Evolutionary conservation across 2,888 invertebrate species (phyloP), one percentile per base, ranked within the genome.

Genomic region (Drosophila picticornis): DNA sequence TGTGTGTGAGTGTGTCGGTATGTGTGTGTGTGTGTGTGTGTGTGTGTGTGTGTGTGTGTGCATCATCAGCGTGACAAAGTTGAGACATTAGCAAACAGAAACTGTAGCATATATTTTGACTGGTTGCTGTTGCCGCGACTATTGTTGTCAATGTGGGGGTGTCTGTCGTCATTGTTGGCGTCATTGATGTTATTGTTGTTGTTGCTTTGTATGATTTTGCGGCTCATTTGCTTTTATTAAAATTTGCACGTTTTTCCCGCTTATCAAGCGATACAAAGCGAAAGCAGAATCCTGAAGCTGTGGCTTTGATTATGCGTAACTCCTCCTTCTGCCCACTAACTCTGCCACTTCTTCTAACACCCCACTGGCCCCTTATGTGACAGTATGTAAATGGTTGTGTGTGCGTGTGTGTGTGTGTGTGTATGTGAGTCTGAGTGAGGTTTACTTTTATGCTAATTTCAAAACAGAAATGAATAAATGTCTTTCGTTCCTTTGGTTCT

Each of bases 211-310:
- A 87, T 88, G 89, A 88, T 85, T 85, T 85, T 86, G 80, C 82
- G 89, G 84, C 89, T 88, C 85, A 85, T 88, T 85, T 85, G 89
- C 66, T 85, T 85, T 85, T 85, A 85, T 87, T 84, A 84, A 85
- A 85, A 88, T 88, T 84, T 84, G 77, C 89, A 85, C 84, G 89
- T 84, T 88, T 84, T 81, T 81, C 73, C 80, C 84, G 84, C 84
- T 88, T 88, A 84, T 85, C 89, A 84, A 77, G 71, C 78, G 81
- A 68, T 48, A 36, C 51, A 65, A 55, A 50, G 53, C 61, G 69
- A 65, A 56, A 53, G 56, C 65, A 22, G 59, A 72, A 60, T 57
- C 55, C 75, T 75, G 77, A 70, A 51, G 73, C 74, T 53, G 53
- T 69, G 70, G 67, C 77, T 81, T 80, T 88, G 84, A 88, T 88